Conservation (phyloP, 1,140 invertebrate genomes). For the Papilio glaucus region DNA sequence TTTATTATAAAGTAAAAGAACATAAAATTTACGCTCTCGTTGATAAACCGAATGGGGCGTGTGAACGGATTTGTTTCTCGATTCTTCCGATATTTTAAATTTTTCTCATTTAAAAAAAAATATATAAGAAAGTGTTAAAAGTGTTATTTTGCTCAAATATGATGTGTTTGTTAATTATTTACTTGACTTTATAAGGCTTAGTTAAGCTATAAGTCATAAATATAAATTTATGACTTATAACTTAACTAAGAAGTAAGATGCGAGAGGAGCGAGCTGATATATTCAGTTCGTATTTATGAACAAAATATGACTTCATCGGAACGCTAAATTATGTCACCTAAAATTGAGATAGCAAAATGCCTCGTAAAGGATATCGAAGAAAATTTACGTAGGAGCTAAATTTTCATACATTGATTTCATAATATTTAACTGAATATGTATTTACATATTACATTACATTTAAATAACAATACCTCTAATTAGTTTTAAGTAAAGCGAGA, state of each 20-base stretch:
- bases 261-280: not conserved
- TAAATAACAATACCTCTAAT: no score
- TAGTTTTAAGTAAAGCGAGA: no score
- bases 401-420: not conserved
- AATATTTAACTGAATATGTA: not conserved
- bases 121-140: not conserved
- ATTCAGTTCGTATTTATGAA: slow-evolving; percentile 10
- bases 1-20: no score
- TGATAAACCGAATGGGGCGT: slow-evolving; percentile 5
- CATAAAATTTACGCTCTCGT: no score
- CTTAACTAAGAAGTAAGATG: no score
- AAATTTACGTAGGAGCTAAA: slow-evolving; percentile 16
- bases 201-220: slow-evolving; percentile 6
- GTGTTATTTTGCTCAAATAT: not conserved
- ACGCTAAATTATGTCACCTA: slow-evolving; percentile 4
- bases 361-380: slow-evolving; percentile 17
- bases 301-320: not conserved
- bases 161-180: not conserved
- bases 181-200: no score
- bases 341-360: not conserved
- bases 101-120: not conserved
- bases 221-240: no score
- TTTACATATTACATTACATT: no score
- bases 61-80: slow-evolving; percentile 1
- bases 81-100: not conserved